Evolutionary conservation across 2,797 vertebrate species (phyloP).

Genomic region (Oophaga sylvatica): DNA sequence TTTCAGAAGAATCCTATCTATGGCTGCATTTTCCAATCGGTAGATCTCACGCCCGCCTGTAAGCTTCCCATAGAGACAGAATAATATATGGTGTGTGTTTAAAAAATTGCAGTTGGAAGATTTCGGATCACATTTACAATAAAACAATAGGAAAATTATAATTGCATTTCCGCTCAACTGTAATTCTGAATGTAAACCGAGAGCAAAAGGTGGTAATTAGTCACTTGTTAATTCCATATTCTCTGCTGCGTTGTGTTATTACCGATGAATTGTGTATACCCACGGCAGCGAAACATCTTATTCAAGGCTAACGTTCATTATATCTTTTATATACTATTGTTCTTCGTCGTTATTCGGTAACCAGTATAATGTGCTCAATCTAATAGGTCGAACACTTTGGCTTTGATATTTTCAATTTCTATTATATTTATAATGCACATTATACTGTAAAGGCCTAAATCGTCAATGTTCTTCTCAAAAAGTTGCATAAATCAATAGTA

Average conservation of each 20-base stretch:
- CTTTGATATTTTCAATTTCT: background rate
- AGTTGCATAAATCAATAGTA: too few relatives aligned
- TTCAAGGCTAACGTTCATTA: background rate
- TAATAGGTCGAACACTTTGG: background rate
- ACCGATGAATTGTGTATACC: conserved; percentile 16
- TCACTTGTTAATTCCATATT: conserved; percentile 42
- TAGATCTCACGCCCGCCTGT: conserved; percentile 2
- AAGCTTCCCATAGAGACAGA: background rate
- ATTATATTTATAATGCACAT: background rate
- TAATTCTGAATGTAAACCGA: conserved; percentile 50
- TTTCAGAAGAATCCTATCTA: conserved; percentile 23
- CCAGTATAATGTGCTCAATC: background rate
- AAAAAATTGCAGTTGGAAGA: conserved; percentile 37
- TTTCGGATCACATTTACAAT: conserved; percentile 34
- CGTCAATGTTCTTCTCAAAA: too few relatives aligned
- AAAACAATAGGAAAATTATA: conserved; percentile 48
- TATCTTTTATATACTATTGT: background rate
- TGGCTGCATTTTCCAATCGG: conserved; percentile 7
- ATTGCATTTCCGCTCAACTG: conserved; percentile 35
- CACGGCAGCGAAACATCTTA: background rate
- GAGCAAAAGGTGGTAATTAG: conserved; percentile 46
- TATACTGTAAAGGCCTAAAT: background rate
- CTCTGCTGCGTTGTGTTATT: conserved; percentile 9
- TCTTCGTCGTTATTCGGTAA: background rate
- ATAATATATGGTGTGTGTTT: conserved; percentile 55